These are phyloP conservation scores for Drosophila aldrichi DNA, from an alignment of 2,888 invertebrate genomes.

Conservation along the genomic window DNA sequence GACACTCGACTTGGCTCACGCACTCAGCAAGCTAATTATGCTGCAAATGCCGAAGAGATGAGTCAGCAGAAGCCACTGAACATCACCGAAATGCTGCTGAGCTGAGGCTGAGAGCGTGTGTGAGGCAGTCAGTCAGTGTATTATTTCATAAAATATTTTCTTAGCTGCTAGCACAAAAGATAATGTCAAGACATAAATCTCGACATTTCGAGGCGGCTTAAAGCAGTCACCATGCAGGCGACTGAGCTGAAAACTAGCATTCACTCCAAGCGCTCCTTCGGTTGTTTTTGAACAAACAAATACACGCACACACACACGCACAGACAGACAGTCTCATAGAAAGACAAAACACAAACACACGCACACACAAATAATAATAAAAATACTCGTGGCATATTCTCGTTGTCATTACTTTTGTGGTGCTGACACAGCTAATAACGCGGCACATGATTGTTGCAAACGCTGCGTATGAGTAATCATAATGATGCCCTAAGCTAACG, in stretches of 20 bases:
- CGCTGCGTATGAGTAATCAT: conserved; percentile 80
- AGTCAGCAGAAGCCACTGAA: conserved; percentile 77
- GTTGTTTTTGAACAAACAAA: conserved; percentile 37
- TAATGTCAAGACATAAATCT: conserved; percentile 80
- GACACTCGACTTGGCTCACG: conserved; percentile 56
- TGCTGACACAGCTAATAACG: conserved; percentile 80
- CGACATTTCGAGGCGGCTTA: conserved; percentile 70
- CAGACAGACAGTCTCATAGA: neutral
- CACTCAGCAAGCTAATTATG: conserved; percentile 78
- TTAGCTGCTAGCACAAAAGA: conserved; percentile 76
- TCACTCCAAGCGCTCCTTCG: conserved; percentile 39
- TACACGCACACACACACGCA: conserved; percentile 6
- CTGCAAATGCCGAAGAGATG: conserved; percentile 74
- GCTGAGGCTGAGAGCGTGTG: conserved; percentile 5
- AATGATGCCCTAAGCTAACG: conserved; percentile 58
- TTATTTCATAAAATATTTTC: conserved; percentile 82
- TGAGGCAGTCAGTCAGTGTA: conserved; percentile 28
- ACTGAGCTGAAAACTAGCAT: conserved; percentile 47
- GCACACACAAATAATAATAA: conserved; percentile 58
- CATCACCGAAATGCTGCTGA: conserved; percentile 54
- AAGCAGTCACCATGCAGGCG: conserved; percentile 22
- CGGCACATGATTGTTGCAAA: conserved; percentile 78
- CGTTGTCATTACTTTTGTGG: conserved; percentile 78
- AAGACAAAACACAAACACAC: conserved; percentile 12
- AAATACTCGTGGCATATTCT: conserved; percentile 78